Base-by-base conservation (phyloP, 2,113 vertebrate species). In the Amphiprion ocellaris region DNA sequence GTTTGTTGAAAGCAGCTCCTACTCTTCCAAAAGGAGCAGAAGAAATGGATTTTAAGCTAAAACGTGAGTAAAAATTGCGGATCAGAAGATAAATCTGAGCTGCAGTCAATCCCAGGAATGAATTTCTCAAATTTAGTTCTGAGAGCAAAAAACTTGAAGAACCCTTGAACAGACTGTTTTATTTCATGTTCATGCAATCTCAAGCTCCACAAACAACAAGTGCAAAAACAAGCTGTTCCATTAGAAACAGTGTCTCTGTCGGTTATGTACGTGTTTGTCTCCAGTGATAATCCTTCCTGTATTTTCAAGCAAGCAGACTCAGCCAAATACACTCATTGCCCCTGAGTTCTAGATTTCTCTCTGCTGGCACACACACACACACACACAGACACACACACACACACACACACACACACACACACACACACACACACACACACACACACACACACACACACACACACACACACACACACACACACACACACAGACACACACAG, bases 281-380 rank as follows among this genome's bases (percentile, higher is more conserved):
- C 26, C 60, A 52, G 4, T 19, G 39, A 52, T 67, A 26, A 77
- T 83, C 56, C 61, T 62, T 69, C 21, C 74, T 81, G 72, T 50
- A 63, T 82, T 87, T 89, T 76, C 46, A 77, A 79, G 77, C 68
- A 26, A 65, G 73, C 39, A 73, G 59, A 81, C 65, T 23, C 70
- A 77, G 85, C 82, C 90, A 91, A 87, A 91, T 88, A 85, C 69
- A 89, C 90, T 84, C 87, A 44, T 77, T 90, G 87, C 78, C 86
- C 85, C 64, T 64, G 56, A 86, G 82, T 77, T 88, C 85, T 79
- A 73, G 55, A 83, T 87, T 83, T 84, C 65, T 84, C 70, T 81
- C 24, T 64, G 28, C 60, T 84, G 81, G 73, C 70, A 78, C 58
- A 46, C 44, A 37, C 49, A 39, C 67, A 50, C 52, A 50, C 46